Evolutionary conservation across 2,113 vertebrate genomes (phyloP), one percentile per base, ranked within the genome.

Genomic region (Epinephelus lanceolatus): DNA sequence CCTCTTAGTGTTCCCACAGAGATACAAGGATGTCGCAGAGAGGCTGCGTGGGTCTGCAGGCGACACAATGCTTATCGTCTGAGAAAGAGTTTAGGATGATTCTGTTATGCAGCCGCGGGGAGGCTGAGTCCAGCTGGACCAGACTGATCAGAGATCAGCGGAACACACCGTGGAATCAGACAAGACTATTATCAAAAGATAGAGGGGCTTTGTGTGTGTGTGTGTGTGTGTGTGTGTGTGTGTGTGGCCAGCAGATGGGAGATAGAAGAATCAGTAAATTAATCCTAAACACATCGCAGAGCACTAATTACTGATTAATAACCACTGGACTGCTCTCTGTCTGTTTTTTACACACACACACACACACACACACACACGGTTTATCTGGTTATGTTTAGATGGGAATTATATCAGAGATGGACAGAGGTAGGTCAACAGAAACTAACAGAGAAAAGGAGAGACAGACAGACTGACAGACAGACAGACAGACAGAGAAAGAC

Each of bases 241-340:
- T 12, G 42, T 52, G 17, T 49, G 30, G 52, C 76, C 66, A 92
- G 67, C 91, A 94, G 93, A 93, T 93, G 92, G 91, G 84, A 78
- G 65, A 85, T 83, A 79, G 73, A 88, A 82, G 78, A 91, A 91
- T 85, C 84, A 80, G 81, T 88, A 88, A 92, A 93, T 92, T 81
- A 92, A 92, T 92, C 89, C 81, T 89, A 86, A 92, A 88, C 91
- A 89, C 93, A 91, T 86, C 74, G 42, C 76, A 81, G 78, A 89
- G 71, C 78, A 85, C 88, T 91, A 93, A 93, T 91, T 93, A 92
- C 88, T 92, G 89, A 93, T 92, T 94, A 92, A 92, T 86, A 91
- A 93, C 88, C 80, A 86, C 77, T 86, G 83, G 86, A 71, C 88
- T 86, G 47, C 42, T 83, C 88, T 67, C 49, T 65, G 49, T 51